Evolutionary conservation across 2,113 vertebrate species (phyloP).

Genomic region (Oncorhynchus gorbuscha): DNA sequence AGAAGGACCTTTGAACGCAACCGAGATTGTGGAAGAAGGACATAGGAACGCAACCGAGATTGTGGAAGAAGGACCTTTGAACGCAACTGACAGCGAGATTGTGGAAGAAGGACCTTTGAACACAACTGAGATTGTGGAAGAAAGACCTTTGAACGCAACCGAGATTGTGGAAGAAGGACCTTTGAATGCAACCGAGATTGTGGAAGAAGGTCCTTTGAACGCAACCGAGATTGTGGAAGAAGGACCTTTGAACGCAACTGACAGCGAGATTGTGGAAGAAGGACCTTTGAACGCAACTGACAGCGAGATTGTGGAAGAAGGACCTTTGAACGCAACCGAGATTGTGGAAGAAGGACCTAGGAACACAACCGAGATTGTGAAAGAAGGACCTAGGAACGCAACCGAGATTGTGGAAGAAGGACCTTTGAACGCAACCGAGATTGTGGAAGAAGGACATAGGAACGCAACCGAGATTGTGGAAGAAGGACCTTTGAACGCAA

Average conservation of each 20-base stretch:
- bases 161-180: too few relatives aligned
- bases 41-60: constrained; percentile 50
- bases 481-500: too few relatives aligned
- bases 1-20: constrained; percentile 46
- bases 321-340: constrained; percentile 58
- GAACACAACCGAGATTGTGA: constrained; percentile 35
- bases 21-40: constrained; percentile 43
- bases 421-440: neutral
- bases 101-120: neutral
- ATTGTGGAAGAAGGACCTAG: constrained; percentile 9
- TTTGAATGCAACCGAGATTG: too few relatives aligned
- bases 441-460: too few relatives aligned
- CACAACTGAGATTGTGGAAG: too few relatives aligned
- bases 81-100: constrained; percentile 26
- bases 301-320: constrained; percentile 14
- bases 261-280: too few relatives aligned
- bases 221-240: constrained; percentile 24
- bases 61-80: too few relatives aligned
- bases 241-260: constrained; percentile 32
- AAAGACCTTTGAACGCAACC: too few relatives aligned
- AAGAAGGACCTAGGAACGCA: constrained; percentile 35
- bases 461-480: too few relatives aligned
- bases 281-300: too few relatives aligned
- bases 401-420: constrained; percentile 49
- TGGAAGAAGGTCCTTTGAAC: constrained; percentile 10